Evolutionary conservation across 1,140 invertebrate genomes (phyloP), one percentile per base, ranked within the genome.

Genomic region (Halyomorpha halys): DNA sequence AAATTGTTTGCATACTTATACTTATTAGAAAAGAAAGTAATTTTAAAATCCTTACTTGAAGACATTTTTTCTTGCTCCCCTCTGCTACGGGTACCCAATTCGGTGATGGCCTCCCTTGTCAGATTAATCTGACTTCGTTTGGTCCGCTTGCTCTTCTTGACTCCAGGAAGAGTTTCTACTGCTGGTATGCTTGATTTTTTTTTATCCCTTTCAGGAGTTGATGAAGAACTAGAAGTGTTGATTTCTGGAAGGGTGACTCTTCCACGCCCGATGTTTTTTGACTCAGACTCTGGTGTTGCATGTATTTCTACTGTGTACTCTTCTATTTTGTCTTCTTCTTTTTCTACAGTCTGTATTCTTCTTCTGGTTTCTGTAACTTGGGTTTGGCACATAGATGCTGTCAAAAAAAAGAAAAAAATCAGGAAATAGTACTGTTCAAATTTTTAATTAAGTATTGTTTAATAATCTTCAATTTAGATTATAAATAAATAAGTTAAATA

Each of bases 241-340:
- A 64, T 67, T 14, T 66, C 67, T 5, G 63, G 63, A 25, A 65
- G 64, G 3, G 18, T 65, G 3, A 60, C 21, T 18, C 44, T 61
- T 49, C 49, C 34, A 5, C 13, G 21, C 49, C 34, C 34, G 11
- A 39, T 39, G 34, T 39, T 39, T 39, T 39, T 39, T 3, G 34
- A 39, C 34, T 39, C 18, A 6, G 63, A 62, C 44, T 71, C 69
- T 1, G 69, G 69, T 19, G 63, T 66, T 3, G 70, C 70, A 23
- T 70, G 66, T 18, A 71, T 68, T 59, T 70, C 68, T 13, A 72
- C 53, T 2, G 70, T 69, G 64, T 69, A 71, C 27, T 71, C 69
- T 59, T 66, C 27, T 21, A 68, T 21, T 6, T 65, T 63, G 14
- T 69, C 67, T 19, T 69, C 68, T 15, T 63, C 56, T 39, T 66